phyloP scores from a whole-genome alignment of 1,140 invertebrate species.

The Diploscapter pachys region DNA sequence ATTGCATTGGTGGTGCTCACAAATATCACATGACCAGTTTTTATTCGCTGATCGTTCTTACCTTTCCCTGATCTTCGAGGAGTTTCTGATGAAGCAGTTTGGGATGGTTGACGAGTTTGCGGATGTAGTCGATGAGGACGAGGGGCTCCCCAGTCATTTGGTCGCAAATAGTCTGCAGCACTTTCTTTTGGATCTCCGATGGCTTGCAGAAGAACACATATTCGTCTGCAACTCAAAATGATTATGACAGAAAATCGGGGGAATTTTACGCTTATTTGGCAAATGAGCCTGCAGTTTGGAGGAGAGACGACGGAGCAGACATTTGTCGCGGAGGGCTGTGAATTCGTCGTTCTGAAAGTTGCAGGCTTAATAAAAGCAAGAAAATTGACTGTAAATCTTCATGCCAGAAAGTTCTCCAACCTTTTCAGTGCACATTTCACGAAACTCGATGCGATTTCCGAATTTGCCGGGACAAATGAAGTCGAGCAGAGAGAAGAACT shows the following conservation, averaged over 20 bases:
- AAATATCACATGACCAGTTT: not conserved
- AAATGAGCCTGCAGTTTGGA: constrained; percentile 15
- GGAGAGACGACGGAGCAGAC: not conserved
- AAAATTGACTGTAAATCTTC: not conserved
- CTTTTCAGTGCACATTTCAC: constrained; percentile 7
- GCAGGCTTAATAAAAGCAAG: not conserved
- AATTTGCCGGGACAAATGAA: constrained; percentile 20
- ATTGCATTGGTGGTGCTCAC: no score
- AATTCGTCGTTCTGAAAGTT: no score
- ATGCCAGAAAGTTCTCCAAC: not conserved
- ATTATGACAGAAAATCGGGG: constrained; percentile 17
- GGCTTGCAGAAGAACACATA: constrained; percentile 27
- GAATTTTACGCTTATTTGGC: constrained; percentile 12
- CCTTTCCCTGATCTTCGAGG: constrained; percentile 7
- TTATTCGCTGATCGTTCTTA: not conserved
- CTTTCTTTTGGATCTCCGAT: constrained; percentile 12
- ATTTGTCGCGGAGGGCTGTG: not conserved
- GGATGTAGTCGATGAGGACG: constrained; percentile 19
- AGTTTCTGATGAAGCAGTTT: constrained; percentile 19
- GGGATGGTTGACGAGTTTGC: constrained; percentile 32
- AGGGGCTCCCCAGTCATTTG: constrained; percentile 29
- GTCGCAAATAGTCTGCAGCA: constrained; percentile 16
- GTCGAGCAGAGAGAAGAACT: constrained; percentile 32
- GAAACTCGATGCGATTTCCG: constrained; percentile 6
- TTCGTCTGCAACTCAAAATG: constrained; percentile 28